Evolutionary conservation across 2,113 vertebrate genomes (phyloP).

Genomic region (Anolis sagrei): DNA sequence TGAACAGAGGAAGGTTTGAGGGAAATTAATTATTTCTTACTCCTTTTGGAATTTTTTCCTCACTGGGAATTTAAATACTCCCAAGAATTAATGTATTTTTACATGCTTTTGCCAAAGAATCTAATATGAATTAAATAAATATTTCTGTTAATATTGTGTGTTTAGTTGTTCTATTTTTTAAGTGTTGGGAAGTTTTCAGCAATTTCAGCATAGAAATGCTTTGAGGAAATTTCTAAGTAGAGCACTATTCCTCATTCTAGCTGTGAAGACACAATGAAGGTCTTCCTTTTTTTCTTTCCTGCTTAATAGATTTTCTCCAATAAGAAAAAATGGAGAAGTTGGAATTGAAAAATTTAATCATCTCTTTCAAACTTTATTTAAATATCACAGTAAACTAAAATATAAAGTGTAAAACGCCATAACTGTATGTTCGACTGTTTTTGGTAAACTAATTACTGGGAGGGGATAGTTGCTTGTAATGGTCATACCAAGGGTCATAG

Average conservation of each 20-base stretch:
- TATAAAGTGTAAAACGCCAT: too few species aligned
- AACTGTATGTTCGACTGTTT: background rate
- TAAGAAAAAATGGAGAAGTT: too few species aligned
- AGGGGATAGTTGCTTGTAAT: background rate
- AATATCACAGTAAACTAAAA: background rate
- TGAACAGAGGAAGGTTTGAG: background rate
- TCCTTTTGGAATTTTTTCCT: constrained; percentile 17
- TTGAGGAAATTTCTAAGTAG: too few species aligned
- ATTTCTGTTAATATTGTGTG: background rate
- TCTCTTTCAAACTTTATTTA: background rate
- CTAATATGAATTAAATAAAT: background rate
- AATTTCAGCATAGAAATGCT: too few species aligned
- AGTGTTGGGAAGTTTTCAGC: background rate
- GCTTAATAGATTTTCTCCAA: too few species aligned
- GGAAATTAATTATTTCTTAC: background rate
- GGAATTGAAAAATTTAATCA: too few species aligned
- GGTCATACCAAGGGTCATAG: background rate
- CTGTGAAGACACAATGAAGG: too few species aligned
- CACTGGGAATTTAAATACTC: constrained; percentile 2
- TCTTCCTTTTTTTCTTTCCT: too few species aligned
- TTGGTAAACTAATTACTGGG: background rate
- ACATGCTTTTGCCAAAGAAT: background rate
- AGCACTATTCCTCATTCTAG: too few species aligned
- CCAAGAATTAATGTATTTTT: background rate
- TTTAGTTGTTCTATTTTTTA: background rate